These are phyloP conservation scores for Eulithis testata DNA, from an alignment of 2,888 invertebrate genomes.

Conservation along the genomic window DNA sequence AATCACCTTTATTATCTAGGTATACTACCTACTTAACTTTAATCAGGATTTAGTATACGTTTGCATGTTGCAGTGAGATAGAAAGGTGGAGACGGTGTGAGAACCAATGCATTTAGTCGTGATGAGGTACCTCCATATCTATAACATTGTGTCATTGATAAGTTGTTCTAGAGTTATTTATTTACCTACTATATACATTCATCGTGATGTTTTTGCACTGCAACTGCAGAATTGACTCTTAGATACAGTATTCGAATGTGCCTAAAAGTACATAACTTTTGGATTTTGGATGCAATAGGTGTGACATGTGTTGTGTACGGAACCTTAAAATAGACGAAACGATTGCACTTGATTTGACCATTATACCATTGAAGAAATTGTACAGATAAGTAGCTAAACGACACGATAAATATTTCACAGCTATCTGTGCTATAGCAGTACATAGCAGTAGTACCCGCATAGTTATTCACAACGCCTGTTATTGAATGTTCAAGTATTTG, in stretches of 20 bases:
- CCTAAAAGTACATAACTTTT: too few relatives aligned
- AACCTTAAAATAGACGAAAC: constrained; percentile 17
- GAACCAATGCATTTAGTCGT: constrained; percentile 7
- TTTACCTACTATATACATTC: background rate
- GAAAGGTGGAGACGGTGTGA: constrained; percentile 12
- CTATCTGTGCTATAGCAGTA: constrained; percentile 17
- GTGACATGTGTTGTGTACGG: constrained; percentile 4
- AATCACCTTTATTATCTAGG: background rate
- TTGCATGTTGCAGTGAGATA: constrained; percentile 4
- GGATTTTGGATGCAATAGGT: too few relatives aligned
- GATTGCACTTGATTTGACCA: constrained; percentile 20
- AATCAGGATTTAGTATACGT: background rate
- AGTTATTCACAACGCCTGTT: constrained; percentile 34
- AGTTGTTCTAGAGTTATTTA: background rate
- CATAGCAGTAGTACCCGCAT: constrained; percentile 47
- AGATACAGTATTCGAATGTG: too few relatives aligned
- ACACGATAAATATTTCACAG: constrained; percentile 34
- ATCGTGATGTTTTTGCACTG: too few relatives aligned
- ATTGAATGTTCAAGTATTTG: constrained; percentile 44
- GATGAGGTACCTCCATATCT: background rate
- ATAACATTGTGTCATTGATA: background rate
- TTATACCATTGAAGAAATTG: constrained; percentile 7
- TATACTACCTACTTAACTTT: background rate
- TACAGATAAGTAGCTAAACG: constrained; percentile 24
- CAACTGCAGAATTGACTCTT: too few relatives aligned